A percentile compares a stretch with the other conserved stretches of the same genome.
phyloP scores from a whole-genome alignment of 2,888 invertebrate genomes.

The Hemistola chrysoprasaria region DNA sequence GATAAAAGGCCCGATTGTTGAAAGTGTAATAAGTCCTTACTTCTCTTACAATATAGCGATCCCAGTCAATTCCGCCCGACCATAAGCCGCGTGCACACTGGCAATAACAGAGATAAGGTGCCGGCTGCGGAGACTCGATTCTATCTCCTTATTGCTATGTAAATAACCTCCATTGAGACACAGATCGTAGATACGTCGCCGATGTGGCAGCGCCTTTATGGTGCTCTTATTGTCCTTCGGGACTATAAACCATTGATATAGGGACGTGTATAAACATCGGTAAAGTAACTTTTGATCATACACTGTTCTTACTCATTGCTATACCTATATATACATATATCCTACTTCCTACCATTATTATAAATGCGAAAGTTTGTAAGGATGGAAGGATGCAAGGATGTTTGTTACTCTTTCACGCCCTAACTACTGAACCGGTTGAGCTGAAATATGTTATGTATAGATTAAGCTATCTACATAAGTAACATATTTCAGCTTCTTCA shows the following conservation, averaged over 20 bases:
- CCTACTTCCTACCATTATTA: too few species aligned
- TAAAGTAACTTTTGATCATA: too few species aligned
- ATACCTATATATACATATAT: too few species aligned
- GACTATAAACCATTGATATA: slow-evolving; percentile 31
- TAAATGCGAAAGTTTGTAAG: too few species aligned
- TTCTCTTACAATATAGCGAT: slow-evolving; percentile 22
- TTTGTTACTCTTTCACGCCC: too few species aligned
- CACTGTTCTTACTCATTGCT: too few species aligned
- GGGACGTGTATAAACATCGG: slow-evolving; percentile 13
- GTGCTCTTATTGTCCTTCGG: slow-evolving; percentile 44
- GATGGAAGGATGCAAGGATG: too few species aligned
- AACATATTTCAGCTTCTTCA: too few species aligned
- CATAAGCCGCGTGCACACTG: slow-evolving; percentile 72
- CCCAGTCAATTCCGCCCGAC: slow-evolving; percentile 68
- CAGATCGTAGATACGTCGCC: slow-evolving; percentile 70
- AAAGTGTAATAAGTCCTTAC: slow-evolving; percentile 2
- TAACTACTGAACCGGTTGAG: too few species aligned
- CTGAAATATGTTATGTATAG: too few species aligned
- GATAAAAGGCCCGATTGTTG: too few species aligned
- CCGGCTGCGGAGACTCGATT: slow-evolving; percentile 52
- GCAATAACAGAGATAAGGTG: slow-evolving; percentile 72
- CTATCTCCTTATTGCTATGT: slow-evolving; percentile 78
- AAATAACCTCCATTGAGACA: slow-evolving; percentile 76
- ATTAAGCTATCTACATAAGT: too few species aligned
- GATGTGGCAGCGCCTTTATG: slow-evolving; percentile 74